phyloP scores from a whole-genome alignment of 2,888 invertebrate species.

The Phengaris alcon region DNA sequence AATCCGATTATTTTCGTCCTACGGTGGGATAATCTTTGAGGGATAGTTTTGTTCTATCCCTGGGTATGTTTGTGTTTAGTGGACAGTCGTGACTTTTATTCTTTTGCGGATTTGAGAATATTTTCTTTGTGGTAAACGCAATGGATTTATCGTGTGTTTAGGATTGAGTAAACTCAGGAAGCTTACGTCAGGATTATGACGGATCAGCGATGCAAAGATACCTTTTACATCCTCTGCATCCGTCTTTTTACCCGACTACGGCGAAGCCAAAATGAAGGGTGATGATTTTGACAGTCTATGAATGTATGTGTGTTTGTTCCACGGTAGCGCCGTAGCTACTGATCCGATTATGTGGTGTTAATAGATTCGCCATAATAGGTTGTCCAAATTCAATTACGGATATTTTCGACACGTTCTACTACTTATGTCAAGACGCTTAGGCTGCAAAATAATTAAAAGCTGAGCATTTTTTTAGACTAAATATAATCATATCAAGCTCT shows the following conservation, averaged over 20 bases:
- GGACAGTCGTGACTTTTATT: conserved; percentile 11
- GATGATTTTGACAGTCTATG: too few relatives aligned
- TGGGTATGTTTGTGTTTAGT: conserved; percentile 4
- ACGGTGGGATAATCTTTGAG: conserved; percentile 51
- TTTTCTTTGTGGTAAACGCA: neutral
- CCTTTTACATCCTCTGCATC: neutral
- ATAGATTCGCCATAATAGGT: too few relatives aligned
- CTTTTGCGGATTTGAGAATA: conserved; percentile 1
- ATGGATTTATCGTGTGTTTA: conserved; percentile 9
- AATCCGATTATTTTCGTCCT: conserved; percentile 67
- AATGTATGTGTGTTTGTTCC: too few relatives aligned
- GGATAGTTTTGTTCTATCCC: conserved; percentile 14
- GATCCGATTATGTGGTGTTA: too few relatives aligned
- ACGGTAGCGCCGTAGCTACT: too few relatives aligned
- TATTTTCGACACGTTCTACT: too few relatives aligned
- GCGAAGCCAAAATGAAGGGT: neutral
- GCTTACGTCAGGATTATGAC: conserved; percentile 18
- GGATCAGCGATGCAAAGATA: neutral
- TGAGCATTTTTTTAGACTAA: too few relatives aligned
- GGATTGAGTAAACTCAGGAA: conserved; percentile 16
- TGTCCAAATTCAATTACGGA: too few relatives aligned
- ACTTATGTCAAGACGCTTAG: too few relatives aligned
- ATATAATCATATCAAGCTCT: too few relatives aligned
- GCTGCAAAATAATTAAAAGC: too few relatives aligned
- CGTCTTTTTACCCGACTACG: neutral